A percentile compares a stretch with the other conserved stretches of the same genome.
Conservation (phyloP, 2,888 invertebrate species). For the Norana najaformis region DNA sequence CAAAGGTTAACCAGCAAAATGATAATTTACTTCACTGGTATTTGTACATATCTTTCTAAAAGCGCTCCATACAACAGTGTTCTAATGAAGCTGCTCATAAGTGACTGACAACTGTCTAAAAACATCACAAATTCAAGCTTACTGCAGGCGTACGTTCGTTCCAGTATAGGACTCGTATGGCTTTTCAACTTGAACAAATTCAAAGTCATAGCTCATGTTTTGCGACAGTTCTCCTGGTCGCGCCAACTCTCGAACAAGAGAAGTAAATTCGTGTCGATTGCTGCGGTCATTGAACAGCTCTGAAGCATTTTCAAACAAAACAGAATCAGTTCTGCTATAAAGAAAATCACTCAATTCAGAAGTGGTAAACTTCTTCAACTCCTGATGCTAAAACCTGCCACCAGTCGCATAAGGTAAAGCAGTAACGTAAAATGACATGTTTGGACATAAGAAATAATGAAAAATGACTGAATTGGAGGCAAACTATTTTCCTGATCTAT, state of each 20-base stretch:
- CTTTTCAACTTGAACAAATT: slow-evolving; percentile 97
- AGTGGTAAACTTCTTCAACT: background rate
- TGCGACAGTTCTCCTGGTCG: slow-evolving; percentile 93
- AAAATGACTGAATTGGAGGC: too few species aligned
- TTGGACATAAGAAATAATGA: too few species aligned
- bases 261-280: slow-evolving; percentile 97
- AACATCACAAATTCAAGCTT: background rate
- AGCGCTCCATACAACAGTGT: too few species aligned
- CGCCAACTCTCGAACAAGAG: slow-evolving; percentile 91
- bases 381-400: background rate
- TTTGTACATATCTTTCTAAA: too few species aligned
- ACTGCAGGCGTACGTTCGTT: slow-evolving; percentile 73
- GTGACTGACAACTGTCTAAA: too few species aligned
- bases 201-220: slow-evolving; percentile 91
- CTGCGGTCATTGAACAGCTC: slow-evolving; percentile 98
- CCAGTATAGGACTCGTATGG: slow-evolving; percentile 98
- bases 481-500: too few species aligned
- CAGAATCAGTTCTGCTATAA: background rate
- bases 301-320: slow-evolving; percentile 42
- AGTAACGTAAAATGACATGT: background rate
- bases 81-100: too few species aligned
- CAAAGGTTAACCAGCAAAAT: too few species aligned
- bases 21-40: too few species aligned
- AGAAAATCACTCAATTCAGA: background rate
- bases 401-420: background rate